A percentile compares a stretch with the other conserved stretches of the same genome.
These are phyloP conservation scores for Limulus polyphemus DNA, from an alignment of 2,888 invertebrate genomes.

Conservation along the genomic window DNA sequence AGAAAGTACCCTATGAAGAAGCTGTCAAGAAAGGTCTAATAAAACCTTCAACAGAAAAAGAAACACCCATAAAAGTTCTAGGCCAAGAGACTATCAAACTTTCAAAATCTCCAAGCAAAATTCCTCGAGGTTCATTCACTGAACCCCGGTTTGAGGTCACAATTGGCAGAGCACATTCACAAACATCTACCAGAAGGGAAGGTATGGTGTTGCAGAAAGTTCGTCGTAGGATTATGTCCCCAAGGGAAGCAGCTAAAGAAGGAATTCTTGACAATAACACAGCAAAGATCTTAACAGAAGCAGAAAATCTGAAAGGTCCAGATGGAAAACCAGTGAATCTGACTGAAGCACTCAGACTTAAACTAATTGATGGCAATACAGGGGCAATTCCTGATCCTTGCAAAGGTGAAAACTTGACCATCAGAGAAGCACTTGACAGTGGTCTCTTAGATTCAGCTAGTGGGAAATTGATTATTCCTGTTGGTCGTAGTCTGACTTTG, in stretches of 20 bases:
- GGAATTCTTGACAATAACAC: conserved; percentile 66
- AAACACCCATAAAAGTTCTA: not conserved
- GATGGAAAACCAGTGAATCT: conserved; percentile 52
- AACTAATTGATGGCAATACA: conserved; percentile 55
- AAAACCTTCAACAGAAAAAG: too few relatives aligned
- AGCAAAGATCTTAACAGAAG: conserved; percentile 52
- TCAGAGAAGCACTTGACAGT: conserved; percentile 68
- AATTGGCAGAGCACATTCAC: conserved; percentile 48
- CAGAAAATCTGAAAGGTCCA: conserved; percentile 31
- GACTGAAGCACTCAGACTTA: conserved; percentile 57
- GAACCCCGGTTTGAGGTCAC: conserved; percentile 56
- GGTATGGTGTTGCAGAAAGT: conserved; percentile 61
- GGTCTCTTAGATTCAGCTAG: conserved; percentile 62
- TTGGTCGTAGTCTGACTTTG: conserved; percentile 65
- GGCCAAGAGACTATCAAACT: not conserved
- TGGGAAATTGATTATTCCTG: conserved; percentile 61
- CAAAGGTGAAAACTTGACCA: conserved; percentile 61
- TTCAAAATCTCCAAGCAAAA: conserved; percentile 1
- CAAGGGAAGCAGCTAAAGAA: conserved; percentile 61
- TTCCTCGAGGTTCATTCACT: conserved; percentile 9
- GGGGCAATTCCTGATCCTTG: conserved; percentile 74
- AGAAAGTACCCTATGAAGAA: conserved; percentile 35
- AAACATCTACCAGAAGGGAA: conserved; percentile 48
- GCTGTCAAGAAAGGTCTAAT: conserved; percentile 30
- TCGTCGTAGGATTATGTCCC: conserved; percentile 56